phyloP scores from a whole-genome alignment of 35 echinoderm and acorn worm species.

The Lytechinus pictus region DNA sequence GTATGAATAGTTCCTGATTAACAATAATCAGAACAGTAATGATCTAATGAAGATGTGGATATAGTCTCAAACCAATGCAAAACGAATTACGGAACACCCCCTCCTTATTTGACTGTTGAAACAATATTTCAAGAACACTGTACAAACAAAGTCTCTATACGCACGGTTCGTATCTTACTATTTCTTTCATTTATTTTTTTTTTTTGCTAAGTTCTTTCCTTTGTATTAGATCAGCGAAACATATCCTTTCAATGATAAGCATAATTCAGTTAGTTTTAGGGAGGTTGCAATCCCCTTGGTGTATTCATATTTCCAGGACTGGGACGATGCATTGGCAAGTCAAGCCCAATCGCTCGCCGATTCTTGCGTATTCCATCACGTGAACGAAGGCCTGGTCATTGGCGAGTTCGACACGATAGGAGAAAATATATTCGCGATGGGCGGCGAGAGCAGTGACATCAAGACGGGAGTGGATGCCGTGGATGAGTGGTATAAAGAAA shows the following conservation, averaged over 20 bases:
- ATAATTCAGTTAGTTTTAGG: no score
- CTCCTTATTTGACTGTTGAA: no score
- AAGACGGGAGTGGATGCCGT: conserved; percentile 36
- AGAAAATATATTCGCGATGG: conserved; percentile 59
- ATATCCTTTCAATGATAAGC: no score
- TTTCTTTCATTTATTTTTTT: no score
- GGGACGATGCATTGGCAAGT: conserved; percentile 61
- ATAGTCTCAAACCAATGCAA: neutral
- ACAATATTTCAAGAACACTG: no score
- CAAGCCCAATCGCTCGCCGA: conserved; percentile 63
- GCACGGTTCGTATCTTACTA: no score
- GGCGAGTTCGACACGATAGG: conserved; percentile 51
- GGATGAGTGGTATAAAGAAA: conserved; percentile 60
- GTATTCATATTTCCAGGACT: conserved; percentile 23
- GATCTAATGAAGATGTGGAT: neutral
- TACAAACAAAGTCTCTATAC: no score
- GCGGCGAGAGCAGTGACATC: neutral
- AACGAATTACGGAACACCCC: no score
- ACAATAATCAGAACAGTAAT: neutral
- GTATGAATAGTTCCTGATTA: no score
- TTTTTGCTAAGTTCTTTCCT: no score
- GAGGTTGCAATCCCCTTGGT: no score
- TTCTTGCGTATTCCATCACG: conserved; percentile 51
- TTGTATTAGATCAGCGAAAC: no score
- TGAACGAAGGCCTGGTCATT: conserved; percentile 15